These are phyloP conservation scores for Amia ocellicauda DNA, from an alignment of 2,113 vertebrate genomes.

Conservation along the genomic window DNA sequence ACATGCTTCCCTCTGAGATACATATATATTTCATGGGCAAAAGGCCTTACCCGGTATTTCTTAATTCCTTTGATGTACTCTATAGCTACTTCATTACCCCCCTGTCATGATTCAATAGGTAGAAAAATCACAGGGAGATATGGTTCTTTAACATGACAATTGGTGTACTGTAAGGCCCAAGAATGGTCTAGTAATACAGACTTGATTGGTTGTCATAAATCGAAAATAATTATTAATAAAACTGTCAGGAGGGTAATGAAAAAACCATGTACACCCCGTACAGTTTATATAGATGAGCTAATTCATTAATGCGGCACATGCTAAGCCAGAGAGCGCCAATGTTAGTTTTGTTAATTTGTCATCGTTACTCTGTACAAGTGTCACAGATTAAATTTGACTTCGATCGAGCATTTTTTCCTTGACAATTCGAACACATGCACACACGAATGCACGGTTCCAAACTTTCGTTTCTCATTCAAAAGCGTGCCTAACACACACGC, in stretches of 20 bases:
- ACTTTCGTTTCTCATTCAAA: slow-evolving; percentile 44
- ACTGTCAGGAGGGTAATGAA: not conserved
- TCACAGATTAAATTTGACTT: no score
- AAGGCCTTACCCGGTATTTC: not conserved
- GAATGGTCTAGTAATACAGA: not conserved
- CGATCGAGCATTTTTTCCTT: no score
- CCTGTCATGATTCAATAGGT: not conserved
- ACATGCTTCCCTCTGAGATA: not conserved
- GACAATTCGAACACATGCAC: no score
- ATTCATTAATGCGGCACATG: not conserved
- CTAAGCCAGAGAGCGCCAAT: not conserved
- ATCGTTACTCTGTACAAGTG: not conserved
- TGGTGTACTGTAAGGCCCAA: not conserved
- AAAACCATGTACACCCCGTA: not conserved
- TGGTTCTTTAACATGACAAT: not conserved
- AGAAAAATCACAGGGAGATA: not conserved
- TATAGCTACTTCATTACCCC: not conserved
- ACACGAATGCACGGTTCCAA: no score
- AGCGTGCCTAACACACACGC: slow-evolving; percentile 24
- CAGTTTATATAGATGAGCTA: not conserved
- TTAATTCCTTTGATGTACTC: not conserved
- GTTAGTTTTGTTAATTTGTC: not conserved
- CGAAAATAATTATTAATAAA: not conserved
- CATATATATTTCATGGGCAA: not conserved
- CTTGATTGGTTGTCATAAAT: not conserved